These are phyloP conservation scores for Vulpes ferrilata DNA, from an alignment of 2,113 vertebrate genomes.

Conservation along the genomic window DNA sequence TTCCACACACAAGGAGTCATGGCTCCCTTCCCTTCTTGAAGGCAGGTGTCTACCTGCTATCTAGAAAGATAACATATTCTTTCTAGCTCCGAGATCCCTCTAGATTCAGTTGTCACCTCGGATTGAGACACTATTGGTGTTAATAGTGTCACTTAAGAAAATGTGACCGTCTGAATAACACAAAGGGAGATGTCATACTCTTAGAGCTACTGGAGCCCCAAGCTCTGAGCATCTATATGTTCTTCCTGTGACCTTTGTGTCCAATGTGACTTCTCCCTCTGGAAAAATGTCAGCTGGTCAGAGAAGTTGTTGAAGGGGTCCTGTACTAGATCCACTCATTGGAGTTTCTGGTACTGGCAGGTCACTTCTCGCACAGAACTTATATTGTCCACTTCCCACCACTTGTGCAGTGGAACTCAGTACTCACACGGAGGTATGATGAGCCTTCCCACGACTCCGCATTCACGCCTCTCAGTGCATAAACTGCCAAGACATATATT, in stretches of 20 bases:
- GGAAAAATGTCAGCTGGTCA: background rate
- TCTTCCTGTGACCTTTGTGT: too few relatives aligned
- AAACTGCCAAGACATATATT: background rate
- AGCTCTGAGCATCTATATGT: background rate
- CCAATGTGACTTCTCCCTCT: background rate
- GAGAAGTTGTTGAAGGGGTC: background rate
- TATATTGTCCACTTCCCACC: background rate
- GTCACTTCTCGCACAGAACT: background rate
- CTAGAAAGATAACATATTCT: rapidly evolving
- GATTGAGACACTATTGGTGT: background rate
- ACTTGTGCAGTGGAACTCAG: background rate
- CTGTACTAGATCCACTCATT: background rate
- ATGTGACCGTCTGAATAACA: background rate
- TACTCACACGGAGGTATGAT: background rate
- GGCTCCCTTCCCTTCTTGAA: background rate
- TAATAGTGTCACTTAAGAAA: background rate
- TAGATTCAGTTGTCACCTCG: background rate
- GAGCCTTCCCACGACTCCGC: background rate
- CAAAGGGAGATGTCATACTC: background rate
- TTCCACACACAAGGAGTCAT: background rate
- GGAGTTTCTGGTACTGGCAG: background rate
- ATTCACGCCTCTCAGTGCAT: rapidly evolving
- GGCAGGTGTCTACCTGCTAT: too few relatives aligned
- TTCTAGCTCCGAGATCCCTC: background rate
- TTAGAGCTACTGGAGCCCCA: background rate